Percentiles rank a stretch among this genome's conserved stretches.
Evolutionary conservation across 2,113 vertebrate genomes (phyloP).

Genomic region (Forbesichthys papilliferus): DNA sequence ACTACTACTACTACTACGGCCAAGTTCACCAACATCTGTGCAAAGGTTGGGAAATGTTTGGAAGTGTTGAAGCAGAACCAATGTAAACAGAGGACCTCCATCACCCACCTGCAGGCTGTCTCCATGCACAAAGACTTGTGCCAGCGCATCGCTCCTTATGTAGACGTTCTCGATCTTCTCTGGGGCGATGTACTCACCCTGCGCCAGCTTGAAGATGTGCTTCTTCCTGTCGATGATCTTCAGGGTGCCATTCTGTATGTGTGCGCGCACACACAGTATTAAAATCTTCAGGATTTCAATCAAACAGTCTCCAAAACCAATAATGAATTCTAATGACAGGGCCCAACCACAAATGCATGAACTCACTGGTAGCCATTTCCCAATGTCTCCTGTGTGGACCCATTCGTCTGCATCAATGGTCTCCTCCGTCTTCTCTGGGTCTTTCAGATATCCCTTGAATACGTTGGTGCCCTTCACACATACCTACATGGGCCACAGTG

Average conservation of each 20-base stretch:
- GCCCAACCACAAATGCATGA: background rate
- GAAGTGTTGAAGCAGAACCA: no score
- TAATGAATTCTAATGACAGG: background rate
- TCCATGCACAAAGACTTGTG: constrained; percentile 90
- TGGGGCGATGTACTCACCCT: constrained; percentile 97
- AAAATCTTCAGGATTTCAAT: background rate
- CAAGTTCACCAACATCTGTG: no score
- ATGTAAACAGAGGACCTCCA: no score
- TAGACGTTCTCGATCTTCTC: constrained; percentile 97
- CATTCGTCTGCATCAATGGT: constrained; percentile 88
- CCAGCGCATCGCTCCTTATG: constrained; percentile 83
- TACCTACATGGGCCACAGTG: constrained; percentile 71
- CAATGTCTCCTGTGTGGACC: constrained; percentile 94
- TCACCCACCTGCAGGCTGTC: constrained; percentile 90
- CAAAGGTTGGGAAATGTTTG: no score
- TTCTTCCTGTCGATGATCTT: constrained; percentile 98
- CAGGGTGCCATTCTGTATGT: constrained; percentile 89
- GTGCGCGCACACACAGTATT: background rate
- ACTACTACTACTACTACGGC: no score
- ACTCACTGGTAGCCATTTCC: constrained; percentile 93
- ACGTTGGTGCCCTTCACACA: constrained; percentile 92
- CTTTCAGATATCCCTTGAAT: constrained; percentile 91
- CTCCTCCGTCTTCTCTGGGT: constrained; percentile 88
- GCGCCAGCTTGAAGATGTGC: constrained; percentile 96
- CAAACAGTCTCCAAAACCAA: background rate